Evolutionary conservation across 2,888 invertebrate genomes (phyloP).

Genomic region (Emmelina monodactyla): DNA sequence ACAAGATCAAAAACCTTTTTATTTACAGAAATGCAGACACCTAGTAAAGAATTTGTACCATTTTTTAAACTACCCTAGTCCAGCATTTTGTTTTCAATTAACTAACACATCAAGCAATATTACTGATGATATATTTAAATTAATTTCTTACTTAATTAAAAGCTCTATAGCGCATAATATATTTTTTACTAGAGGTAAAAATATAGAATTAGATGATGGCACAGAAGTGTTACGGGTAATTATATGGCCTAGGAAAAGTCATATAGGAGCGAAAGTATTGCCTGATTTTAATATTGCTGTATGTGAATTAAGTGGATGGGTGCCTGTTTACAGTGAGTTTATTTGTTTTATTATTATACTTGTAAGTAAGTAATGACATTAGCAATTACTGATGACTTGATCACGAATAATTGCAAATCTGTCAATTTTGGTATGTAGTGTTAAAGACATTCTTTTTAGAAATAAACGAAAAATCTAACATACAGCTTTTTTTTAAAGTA

Average conservation of each 20-base stretch:
- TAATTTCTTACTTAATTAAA: conserved; percentile 66
- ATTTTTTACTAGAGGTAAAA: conserved; percentile 68
- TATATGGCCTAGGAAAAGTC: conserved; percentile 71
- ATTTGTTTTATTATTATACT: not conserved
- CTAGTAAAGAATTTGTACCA: conserved; percentile 60
- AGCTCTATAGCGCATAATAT: conserved; percentile 78
- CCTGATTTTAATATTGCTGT: conserved; percentile 73
- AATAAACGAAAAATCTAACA: too few species aligned
- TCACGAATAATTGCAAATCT: too few species aligned
- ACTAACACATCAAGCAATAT: conserved; percentile 9
- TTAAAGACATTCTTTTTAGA: too few species aligned
- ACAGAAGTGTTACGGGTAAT: conserved; percentile 62
- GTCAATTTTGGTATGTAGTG: too few species aligned
- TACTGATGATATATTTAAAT: conserved; percentile 43
- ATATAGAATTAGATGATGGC: conserved; percentile 17
- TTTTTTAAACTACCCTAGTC: conserved; percentile 65
- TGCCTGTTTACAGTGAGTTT: conserved; percentile 71
- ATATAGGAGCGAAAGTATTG: conserved; percentile 63
- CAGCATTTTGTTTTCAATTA: conserved; percentile 75
- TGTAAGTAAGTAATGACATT: not conserved
- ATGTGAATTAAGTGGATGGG: conserved; percentile 79
- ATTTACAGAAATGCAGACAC: conserved; percentile 61
- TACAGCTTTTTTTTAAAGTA: too few species aligned
- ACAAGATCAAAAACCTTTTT: not conserved
- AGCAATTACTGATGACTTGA: too few species aligned